Conservation (phyloP, 2,797 vertebrate genomes). For the Nyctibius grandis region DNA sequence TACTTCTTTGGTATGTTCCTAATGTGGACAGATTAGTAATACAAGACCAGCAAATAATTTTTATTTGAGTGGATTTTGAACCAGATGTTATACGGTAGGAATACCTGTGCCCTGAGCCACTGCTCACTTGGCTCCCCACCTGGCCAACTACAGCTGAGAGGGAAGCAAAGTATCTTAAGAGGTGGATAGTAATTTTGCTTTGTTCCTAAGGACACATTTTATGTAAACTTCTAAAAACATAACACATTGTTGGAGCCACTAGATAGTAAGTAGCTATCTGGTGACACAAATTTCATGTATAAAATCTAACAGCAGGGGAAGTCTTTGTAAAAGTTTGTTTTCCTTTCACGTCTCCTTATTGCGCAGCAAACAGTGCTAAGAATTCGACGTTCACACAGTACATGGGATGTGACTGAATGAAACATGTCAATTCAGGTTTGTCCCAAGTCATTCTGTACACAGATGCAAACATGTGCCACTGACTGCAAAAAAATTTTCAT, state of each 20-base stretch:
- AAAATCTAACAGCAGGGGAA: background rate
- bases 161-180: background rate
- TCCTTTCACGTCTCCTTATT: background rate
- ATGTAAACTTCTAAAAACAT: background rate
- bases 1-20: background rate
- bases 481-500: slow-evolving; percentile 62
- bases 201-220: background rate
- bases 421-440: slow-evolving; percentile 55
- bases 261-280: background rate
- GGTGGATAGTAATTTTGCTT: background rate
- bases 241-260: background rate
- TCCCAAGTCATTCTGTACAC: slow-evolving; percentile 37
- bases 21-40: background rate
- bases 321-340: background rate
- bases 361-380: background rate
- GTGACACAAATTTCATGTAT: background rate
- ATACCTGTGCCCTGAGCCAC: background rate
- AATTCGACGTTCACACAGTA: background rate
- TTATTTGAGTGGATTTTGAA: background rate
- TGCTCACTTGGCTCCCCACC: background rate
- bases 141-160: background rate
- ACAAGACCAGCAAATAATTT: background rate
- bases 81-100: background rate
- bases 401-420: background rate
- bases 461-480: slow-evolving; percentile 66